Base-by-base conservation (phyloP, 2,888 invertebrate species). In the Unio delphinus region DNA sequence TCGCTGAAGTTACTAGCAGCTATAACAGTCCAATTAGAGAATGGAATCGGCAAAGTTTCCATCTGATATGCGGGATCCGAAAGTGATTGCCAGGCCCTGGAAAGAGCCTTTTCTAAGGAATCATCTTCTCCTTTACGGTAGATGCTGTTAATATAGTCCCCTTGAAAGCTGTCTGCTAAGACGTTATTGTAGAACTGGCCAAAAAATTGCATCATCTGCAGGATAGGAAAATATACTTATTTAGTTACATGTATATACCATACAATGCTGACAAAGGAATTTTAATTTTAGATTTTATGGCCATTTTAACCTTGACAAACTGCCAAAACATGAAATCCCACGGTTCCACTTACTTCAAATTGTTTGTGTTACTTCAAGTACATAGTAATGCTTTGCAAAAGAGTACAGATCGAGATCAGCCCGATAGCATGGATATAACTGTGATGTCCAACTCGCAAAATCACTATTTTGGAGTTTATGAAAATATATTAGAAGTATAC, bases 91-190 rank as follows among this genome's bases (percentile, higher is more conserved):
- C 70, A 70, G 28, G 54, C 61, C 5, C 28, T n/a, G 28, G 26
- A 28, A 55, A 70, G 61, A n/a, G 62, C 17, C 7, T 63, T 8
- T 7, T 58, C 58, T 20, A 62, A 56, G 8, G 18, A 17, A 20
- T 68, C 70, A 15, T 61, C 58, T 28, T 30, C 56, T 6, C 34
- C 34, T 8, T 55, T 20, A 7, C 73, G 67, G 59, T 71, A 76
- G 6, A 69, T 64, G 20, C 69, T 0, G 8, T 65, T 60, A 6
- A 73, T 7, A n/a, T 72, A 76, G 45, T 76, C 76, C 18, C 76
- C 76, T 20, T 45, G 15, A 34, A 64, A 68, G 11, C 59, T 54
- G 55, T 69, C 69, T 1, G 72, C 65, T 17, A 55, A 23, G 17
- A 73, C 54, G 55, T 68, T 72, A 3, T 45, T 7, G 20, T 55